A percentile compares a stretch with the other conserved stretches of the same genome.
These are phyloP conservation scores for Pseudanteris insignis DNA, from an alignment of 2,888 invertebrate species.

Conservation along the genomic window DNA sequence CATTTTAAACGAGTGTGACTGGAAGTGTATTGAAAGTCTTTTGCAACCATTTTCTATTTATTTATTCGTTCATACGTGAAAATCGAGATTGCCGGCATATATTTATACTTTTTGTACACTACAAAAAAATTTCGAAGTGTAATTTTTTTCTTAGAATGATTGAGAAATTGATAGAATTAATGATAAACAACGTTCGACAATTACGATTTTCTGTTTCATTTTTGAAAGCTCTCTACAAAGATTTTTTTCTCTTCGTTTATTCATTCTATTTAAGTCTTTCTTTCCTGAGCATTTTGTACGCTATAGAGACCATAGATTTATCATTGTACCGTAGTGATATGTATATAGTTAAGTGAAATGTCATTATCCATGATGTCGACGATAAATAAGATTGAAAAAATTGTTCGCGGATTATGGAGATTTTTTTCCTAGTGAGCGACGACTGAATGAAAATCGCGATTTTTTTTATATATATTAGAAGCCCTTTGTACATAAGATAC, in stretches of 20 bases:
- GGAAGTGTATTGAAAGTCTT: slow-evolving; percentile 45
- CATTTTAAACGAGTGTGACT: slow-evolving; percentile 36
- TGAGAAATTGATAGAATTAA: not conserved
- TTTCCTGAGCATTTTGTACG: slow-evolving; percentile 38
- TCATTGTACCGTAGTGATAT: slow-evolving; percentile 42
- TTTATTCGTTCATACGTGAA: slow-evolving; percentile 25
- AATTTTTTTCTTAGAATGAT: not conserved
- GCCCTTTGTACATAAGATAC: slow-evolving; percentile 64
- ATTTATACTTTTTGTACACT: slow-evolving; percentile 10
- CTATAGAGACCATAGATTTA: slow-evolving; percentile 39
- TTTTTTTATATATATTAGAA: slow-evolving; percentile 42
- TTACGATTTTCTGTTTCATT: slow-evolving; percentile 25
- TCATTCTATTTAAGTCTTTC: slow-evolving; percentile 22
- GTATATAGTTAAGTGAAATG: slow-evolving; percentile 43
- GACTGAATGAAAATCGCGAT: slow-evolving; percentile 33
- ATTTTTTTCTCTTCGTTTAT: too few species aligned
- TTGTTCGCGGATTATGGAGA: slow-evolving; percentile 25
- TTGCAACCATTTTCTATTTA: slow-evolving; percentile 39
- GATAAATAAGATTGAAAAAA: slow-evolving; percentile 13
- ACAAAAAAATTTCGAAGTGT: not conserved
- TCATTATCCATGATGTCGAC: slow-evolving; percentile 22
- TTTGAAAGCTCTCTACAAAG: slow-evolving; percentile 40
- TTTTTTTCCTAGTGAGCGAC: slow-evolving; percentile 19
- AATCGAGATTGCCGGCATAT: slow-evolving; percentile 31
- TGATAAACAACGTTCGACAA: slow-evolving; percentile 12